A percentile compares a stretch with the other conserved stretches of the same genome.
phyloP scores from a whole-genome alignment of 2,113 vertebrate genomes.

The Phyllostomus discolor region DNA sequence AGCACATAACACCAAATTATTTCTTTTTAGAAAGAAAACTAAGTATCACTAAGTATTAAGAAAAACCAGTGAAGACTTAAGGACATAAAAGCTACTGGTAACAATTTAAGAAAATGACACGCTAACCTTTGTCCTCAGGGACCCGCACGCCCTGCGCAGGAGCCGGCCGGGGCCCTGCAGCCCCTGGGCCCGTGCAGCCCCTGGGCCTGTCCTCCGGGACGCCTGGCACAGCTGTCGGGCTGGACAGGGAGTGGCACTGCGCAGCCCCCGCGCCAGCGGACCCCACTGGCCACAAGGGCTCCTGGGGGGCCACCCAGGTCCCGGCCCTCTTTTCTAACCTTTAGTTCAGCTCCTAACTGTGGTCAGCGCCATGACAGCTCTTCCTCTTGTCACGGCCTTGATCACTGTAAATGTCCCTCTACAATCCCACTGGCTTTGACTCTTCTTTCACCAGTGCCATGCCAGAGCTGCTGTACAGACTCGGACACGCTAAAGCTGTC shows the following conservation, averaged over 20 bases:
- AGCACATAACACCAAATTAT: background rate
- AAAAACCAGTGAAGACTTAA: background rate
- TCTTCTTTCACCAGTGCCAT: background rate
- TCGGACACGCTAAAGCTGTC: background rate
- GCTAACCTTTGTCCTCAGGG: background rate
- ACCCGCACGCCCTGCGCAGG: too few relatives aligned
- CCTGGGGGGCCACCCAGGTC: background rate
- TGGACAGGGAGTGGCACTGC: background rate
- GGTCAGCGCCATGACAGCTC: background rate
- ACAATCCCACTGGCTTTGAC: background rate
- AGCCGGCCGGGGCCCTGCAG: background rate
- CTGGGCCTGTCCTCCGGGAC: background rate
- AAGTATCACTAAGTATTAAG: background rate
- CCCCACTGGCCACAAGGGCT: fast-evolving
- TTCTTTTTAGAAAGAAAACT: background rate
- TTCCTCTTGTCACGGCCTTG: background rate
- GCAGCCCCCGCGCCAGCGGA: background rate
- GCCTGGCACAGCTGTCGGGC: too few relatives aligned
- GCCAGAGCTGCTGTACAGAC: background rate
- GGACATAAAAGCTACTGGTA: background rate
- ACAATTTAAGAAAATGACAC: background rate
- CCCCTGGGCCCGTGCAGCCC: background rate
- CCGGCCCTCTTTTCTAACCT: background rate
- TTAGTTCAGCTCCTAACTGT: background rate
- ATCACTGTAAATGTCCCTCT: background rate